phyloP scores from a whole-genome alignment of 1,140 invertebrate species.

The Bombus fervidus region DNA sequence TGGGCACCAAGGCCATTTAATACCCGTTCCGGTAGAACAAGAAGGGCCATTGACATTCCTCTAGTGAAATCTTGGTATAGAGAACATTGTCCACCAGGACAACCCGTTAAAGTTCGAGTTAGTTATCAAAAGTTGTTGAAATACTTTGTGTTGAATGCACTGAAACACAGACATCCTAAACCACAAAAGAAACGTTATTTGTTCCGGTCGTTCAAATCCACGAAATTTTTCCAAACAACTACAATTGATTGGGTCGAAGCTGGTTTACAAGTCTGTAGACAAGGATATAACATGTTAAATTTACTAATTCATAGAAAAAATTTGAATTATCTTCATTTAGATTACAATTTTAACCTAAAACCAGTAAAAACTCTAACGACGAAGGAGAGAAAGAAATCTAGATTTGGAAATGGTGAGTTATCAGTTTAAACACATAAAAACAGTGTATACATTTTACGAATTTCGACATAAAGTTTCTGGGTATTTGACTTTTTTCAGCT shows the following conservation, averaged over 20 bases:
- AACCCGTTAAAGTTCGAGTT: constrained; percentile 99
- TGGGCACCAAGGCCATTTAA: constrained; percentile 99
- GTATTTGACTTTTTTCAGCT: constrained; percentile 84
- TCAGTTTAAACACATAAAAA: neutral
- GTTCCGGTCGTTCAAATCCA: constrained; percentile 99
- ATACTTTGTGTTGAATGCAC: constrained; percentile 98
- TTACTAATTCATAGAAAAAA: constrained; percentile 99
- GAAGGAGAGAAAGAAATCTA: constrained; percentile 99
- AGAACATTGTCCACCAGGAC: constrained; percentile 98
- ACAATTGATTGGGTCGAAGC: constrained; percentile 99
- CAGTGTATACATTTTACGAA: constrained; percentile 24
- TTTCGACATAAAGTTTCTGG: neutral
- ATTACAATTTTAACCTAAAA: constrained; percentile 99
- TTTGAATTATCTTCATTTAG: constrained; percentile 99
- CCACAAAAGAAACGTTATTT: constrained; percentile 99
- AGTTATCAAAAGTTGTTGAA: constrained; percentile 99
- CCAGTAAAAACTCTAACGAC: constrained; percentile 99
- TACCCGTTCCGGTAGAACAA: constrained; percentile 92
- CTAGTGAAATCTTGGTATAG: constrained; percentile 98
- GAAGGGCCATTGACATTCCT: constrained; percentile 98
- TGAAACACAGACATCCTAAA: constrained; percentile 98
- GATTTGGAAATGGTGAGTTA: constrained; percentile 96
- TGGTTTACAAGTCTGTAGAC: constrained; percentile 98
- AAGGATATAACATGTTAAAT: constrained; percentile 99
- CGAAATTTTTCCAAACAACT: constrained; percentile 99